A percentile compares a stretch with the other conserved stretches of the same genome.
Evolutionary conservation across 2,113 vertebrate species (phyloP).

Genomic region (Micronisus gabar): DNA sequence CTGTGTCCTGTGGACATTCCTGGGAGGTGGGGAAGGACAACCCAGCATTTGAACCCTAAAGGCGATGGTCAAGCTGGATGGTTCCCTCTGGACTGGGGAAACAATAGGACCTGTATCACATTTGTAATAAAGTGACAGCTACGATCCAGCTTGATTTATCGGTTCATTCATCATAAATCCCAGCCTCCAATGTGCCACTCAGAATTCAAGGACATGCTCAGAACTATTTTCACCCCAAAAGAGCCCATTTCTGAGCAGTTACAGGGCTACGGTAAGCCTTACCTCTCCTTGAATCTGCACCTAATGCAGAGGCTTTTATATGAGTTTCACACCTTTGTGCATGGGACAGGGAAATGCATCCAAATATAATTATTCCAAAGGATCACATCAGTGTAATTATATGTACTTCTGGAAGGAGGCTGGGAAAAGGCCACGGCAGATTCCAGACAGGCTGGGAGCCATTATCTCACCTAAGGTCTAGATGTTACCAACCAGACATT

Average conservation of each 20-base stretch:
- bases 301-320: background rate
- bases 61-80: background rate
- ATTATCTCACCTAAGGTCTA: background rate
- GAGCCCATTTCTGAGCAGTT: background rate
- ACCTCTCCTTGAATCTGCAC: background rate
- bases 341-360: background rate
- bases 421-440: background rate
- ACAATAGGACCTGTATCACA: too few relatives aligned
- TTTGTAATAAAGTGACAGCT: background rate
- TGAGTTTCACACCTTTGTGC: background rate
- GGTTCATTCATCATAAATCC: background rate
- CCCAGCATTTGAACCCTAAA: background rate
- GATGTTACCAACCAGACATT: background rate
- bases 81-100: background rate
- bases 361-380: background rate
- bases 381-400: background rate
- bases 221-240: background rate
- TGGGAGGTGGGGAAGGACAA: background rate
- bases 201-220: background rate
- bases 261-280: background rate
- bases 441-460: background rate
- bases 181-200: background rate
- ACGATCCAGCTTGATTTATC: background rate
- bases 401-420: background rate
- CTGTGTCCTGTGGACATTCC: background rate